Base-by-base conservation (phyloP, 2,113 vertebrate species). In the Circaetus cinerascens region DNA sequence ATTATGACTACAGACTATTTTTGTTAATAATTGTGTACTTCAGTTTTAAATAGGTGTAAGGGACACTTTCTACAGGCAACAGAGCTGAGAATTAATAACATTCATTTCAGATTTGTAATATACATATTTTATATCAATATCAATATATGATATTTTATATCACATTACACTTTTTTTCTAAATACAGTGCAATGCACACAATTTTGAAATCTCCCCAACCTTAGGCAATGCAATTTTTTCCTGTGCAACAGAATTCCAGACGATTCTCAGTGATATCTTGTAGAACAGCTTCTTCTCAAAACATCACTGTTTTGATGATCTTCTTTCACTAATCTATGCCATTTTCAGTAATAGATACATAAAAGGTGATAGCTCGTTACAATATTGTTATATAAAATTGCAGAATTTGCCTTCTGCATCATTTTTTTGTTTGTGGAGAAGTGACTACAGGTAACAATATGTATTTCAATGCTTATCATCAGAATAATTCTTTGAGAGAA, bases 11-110 rank as follows among this genome's bases (percentile, higher is more conserved):
- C 18, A 86, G 50, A 96, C 64, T 88, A 57, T 93, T 95, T 96
- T 97, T 95, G 38, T 90, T 88, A 97, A 95, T 97, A 97, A 94
- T 96, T 72, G 45, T 79, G 25, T 92, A 50, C 80, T 94, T 96
- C 80, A 95, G 50, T 93, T 97, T 95, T 89, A 87, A 86, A 95
- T 89, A 92, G 77, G 74, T 95, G 41, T 94, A 95, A 94, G 34
- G 84, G 69, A 96, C 43, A 96, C 66, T 75, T 97, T 95, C 72
- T 96, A 86, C 63, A 95, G 59, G 57, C 89, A 73, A 55, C 78
- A 88, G 56, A 88, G 66, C 34, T 74, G 56, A 94, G 56, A 93
- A 45, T 96, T 95, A 91, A 82, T 90, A 95, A 73, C 73, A 67
- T 53, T 53, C 17, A 88, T 95, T 98, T 97, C 90, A 94, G 56